Conservation (phyloP, 2,888 invertebrate genomes). For the Morpho achilles region DNA sequence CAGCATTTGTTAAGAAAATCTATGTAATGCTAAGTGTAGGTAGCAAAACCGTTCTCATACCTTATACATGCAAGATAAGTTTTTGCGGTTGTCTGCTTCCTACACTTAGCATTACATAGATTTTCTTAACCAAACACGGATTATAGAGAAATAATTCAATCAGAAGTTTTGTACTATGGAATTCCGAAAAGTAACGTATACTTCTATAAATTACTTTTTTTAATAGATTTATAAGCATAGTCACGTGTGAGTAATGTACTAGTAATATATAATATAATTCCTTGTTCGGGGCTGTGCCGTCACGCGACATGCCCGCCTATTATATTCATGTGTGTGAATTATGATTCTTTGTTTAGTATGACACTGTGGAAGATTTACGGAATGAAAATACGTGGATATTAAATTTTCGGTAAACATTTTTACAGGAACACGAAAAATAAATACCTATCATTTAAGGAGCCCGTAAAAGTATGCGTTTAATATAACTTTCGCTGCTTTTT, state of each 20-base stretch:
- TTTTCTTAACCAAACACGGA: no score
- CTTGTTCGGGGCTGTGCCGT: slow-evolving; percentile 34
- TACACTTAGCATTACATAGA: no score
- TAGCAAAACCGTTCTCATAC: no score
- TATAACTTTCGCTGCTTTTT: background rate
- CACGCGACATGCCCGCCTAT: slow-evolving; percentile 37
- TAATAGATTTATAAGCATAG: background rate
- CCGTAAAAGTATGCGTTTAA: slow-evolving; percentile 1
- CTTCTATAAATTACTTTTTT: no score
- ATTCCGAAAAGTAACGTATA: no score
- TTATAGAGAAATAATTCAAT: no score
- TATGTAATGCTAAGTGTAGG: no score
- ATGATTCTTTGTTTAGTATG: slow-evolving; percentile 34
- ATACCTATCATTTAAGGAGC: slow-evolving; percentile 8
- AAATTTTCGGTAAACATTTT: slow-evolving; percentile 11
- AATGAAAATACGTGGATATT: slow-evolving; percentile 11
- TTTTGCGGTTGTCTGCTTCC: no score
- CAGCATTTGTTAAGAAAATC: no score
- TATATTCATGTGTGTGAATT: slow-evolving; percentile 50
- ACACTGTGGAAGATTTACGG: slow-evolving; percentile 37
- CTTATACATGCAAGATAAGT: no score
- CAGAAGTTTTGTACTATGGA: no score
- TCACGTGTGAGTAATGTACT: background rate
- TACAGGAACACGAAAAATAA: slow-evolving; percentile 12
- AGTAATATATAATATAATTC: background rate